These are phyloP conservation scores for Mola mola DNA, from an alignment of 2,113 vertebrate genomes.

Conservation along the genomic window DNA sequence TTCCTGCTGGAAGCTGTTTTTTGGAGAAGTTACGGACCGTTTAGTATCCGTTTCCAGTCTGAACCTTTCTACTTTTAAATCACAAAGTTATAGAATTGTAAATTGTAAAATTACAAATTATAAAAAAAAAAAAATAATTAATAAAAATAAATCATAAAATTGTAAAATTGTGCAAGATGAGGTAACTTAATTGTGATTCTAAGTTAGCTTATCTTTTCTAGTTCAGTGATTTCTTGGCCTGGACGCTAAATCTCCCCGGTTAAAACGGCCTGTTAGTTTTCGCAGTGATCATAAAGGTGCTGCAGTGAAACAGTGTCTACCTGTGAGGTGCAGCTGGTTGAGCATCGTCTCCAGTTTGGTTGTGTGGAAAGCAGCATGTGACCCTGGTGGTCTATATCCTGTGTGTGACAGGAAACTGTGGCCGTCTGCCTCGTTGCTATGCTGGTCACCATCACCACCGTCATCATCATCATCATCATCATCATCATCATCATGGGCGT, in stretches of 20 bases:
- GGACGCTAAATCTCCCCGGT: too few species aligned
- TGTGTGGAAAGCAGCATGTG: constrained; percentile 47
- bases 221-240: too few species aligned
- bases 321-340: constrained; percentile 77
- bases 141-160: too few species aligned
- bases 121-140: too few species aligned
- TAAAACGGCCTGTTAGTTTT: too few species aligned
- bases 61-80: background rate
- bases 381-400: constrained; percentile 53
- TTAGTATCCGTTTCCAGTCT: background rate
- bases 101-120: too few species aligned
- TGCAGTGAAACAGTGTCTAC: constrained; percentile 36
- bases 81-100: too few species aligned
- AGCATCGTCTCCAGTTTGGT: constrained; percentile 79
- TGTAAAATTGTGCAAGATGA: too few species aligned
- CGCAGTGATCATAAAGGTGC: background rate
- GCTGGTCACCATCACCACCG: constrained; percentile 29
- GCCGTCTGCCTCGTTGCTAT: constrained; percentile 63
- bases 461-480: background rate
- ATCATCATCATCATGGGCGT: background rate
- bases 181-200: too few species aligned
- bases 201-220: too few species aligned
- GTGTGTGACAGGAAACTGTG: constrained; percentile 58
- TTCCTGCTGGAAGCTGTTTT: constrained; percentile 69
- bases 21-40: background rate